phyloP scores from a whole-genome alignment of 2,797 vertebrate species.

The Phaenicophaeus curvirostris region DNA sequence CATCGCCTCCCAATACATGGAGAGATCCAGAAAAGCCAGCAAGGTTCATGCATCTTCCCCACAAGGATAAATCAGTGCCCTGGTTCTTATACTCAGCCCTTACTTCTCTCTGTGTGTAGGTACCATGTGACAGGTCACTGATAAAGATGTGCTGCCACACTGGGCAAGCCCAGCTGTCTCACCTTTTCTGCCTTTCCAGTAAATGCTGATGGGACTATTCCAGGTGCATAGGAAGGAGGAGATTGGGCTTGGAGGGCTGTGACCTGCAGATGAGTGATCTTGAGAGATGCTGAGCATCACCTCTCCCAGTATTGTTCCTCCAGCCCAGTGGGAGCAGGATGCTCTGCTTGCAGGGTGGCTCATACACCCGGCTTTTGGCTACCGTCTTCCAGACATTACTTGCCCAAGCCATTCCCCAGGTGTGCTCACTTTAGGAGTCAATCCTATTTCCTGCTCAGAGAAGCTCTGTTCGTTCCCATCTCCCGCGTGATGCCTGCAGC shows the following conservation, averaged over 20 bases:
- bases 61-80: not conserved
- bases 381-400: not conserved
- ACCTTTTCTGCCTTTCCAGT: not conserved
- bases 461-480: not conserved
- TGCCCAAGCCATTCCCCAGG: not conserved
- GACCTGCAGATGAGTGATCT: not conserved
- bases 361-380: not conserved
- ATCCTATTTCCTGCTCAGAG: not conserved
- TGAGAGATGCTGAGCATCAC: not conserved
- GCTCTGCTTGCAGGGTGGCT: not conserved
- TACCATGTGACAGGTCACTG: not conserved
- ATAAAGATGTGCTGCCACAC: not conserved
- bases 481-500: not conserved
- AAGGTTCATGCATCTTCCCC: not conserved
- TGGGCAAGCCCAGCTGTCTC: not conserved
- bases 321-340: not conserved
- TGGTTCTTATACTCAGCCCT: not conserved
- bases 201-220: not conserved
- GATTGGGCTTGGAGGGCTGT: not conserved
- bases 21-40: fast-evolving
- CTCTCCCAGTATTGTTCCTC: not conserved
- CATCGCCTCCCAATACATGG: not conserved
- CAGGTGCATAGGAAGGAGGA: not conserved
- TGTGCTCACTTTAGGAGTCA: fast-evolving
- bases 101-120: not conserved